Evolutionary conservation across 2,797 vertebrate genomes (phyloP).

Genomic region (Echeneis naucrates): DNA sequence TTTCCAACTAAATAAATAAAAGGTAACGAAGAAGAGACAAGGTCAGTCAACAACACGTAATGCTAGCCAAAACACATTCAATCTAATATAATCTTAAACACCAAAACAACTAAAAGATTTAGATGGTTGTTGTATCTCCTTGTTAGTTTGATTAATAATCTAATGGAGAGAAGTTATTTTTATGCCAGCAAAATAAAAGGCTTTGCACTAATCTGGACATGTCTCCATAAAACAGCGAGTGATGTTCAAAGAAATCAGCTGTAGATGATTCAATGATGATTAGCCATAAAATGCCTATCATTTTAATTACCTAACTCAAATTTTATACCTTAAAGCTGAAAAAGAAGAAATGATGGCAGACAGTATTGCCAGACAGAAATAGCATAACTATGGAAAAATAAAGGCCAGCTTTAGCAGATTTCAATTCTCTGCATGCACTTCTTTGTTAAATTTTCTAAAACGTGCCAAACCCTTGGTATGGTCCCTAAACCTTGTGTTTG

Average conservation of each 20-base stretch:
- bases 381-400: background rate
- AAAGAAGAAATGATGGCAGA: background rate
- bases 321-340: constrained; percentile 7
- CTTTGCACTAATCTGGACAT: background rate
- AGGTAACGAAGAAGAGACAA: background rate
- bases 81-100: constrained; percentile 3
- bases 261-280: background rate
- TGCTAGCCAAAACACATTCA: background rate
- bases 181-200: background rate
- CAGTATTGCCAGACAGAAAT: background rate
- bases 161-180: constrained; percentile 11
- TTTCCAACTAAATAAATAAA: background rate
- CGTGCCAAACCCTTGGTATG: constrained; percentile 41
- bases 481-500: constrained; percentile 11
- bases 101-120: background rate
- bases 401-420: background rate
- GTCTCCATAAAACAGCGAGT: background rate
- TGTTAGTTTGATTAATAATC: background rate
- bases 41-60: constrained; percentile 14
- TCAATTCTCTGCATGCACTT: background rate
- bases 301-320: constrained; percentile 10
- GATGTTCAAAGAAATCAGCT: constrained; percentile 28
- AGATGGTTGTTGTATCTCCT: background rate
- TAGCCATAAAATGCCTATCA: constrained; percentile 20
- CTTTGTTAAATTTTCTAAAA: constrained; percentile 24